These are phyloP conservation scores for Saimiri boliviensis DNA, from an alignment of 2,113 vertebrate genomes.

Conservation along the genomic window DNA sequence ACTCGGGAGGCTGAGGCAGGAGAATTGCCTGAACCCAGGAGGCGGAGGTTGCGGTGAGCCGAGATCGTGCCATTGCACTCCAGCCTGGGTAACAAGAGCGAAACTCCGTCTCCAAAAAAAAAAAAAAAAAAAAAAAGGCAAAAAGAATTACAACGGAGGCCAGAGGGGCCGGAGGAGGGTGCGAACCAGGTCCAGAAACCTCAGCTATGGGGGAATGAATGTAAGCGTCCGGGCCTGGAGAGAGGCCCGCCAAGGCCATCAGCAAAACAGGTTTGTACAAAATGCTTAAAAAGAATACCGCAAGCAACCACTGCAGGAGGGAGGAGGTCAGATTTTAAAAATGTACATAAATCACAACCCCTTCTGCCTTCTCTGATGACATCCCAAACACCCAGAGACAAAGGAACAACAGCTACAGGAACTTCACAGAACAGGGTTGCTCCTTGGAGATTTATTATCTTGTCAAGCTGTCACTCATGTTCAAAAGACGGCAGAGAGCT, in stretches of 20 bases:
- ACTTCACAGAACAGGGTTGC: neutral
- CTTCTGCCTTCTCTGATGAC: neutral
- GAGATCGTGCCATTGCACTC: too few relatives aligned
- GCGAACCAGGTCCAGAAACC: neutral
- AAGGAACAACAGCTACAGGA: fast-evolving
- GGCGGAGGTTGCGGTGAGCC: too few relatives aligned
- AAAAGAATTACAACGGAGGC: fast-evolving
- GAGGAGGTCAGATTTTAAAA: neutral
- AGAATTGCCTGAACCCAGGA: too few relatives aligned
- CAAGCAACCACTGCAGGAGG: neutral
- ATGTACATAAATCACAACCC: too few relatives aligned
- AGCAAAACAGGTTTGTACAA: neutral
- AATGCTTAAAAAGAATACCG: neutral
- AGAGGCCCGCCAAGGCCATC: neutral
- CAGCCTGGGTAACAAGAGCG: too few relatives aligned
- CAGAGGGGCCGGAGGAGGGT: too few relatives aligned
- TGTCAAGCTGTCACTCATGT: neutral
- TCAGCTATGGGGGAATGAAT: neutral
- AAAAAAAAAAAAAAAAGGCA: too few relatives aligned
- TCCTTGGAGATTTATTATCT: fast-evolving
- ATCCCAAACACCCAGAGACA: neutral
- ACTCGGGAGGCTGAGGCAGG: too few relatives aligned
- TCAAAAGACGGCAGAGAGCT: neutral
- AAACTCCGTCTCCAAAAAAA: too few relatives aligned
- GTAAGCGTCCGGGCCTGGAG: fast-evolving